Conservation (phyloP, 2,888 invertebrate species). For the Platypus cylindrus region DNA sequence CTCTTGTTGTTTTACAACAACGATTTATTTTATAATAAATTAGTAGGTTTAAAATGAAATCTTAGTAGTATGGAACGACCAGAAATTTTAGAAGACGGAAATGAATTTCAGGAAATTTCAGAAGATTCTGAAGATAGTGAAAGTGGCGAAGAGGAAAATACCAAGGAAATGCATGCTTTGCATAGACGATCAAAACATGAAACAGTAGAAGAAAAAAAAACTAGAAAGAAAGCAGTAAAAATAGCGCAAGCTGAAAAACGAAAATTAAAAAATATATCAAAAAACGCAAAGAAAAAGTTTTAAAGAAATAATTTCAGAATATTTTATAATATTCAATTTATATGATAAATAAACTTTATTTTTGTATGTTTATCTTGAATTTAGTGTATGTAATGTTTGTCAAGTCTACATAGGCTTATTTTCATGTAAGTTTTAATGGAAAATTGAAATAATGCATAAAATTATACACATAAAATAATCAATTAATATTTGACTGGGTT, state of each 20-base stretch:
- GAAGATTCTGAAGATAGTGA: conserved; percentile 27
- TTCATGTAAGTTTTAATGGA: too few species aligned
- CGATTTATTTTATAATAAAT: conserved; percentile 72
- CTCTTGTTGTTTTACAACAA: too few species aligned
- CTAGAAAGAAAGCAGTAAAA: conserved; percentile 79
- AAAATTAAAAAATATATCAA: conserved; percentile 92
- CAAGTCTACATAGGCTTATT: too few species aligned
- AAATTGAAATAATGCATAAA: too few species aligned
- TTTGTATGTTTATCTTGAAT: too few species aligned
- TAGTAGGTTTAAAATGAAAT: conserved; percentile 72
- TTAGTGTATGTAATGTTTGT: too few species aligned
- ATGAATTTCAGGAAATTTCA: conserved; percentile 28
- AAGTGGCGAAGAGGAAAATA: conserved; percentile 26
- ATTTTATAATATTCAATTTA: too few species aligned
- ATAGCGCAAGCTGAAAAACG: conserved; percentile 71
- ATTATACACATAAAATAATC: too few species aligned
- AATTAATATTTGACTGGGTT: too few species aligned
- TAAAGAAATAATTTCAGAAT: conserved; percentile 33
- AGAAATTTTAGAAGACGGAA: conserved; percentile 42
- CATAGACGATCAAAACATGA: conserved; percentile 73
- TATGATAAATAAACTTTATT: too few species aligned
- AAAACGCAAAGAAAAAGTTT: conserved; percentile 66
- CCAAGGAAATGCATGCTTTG: too few species aligned
- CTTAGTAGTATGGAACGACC: conserved; percentile 61
- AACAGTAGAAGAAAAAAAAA: conserved; percentile 65